Evolutionary conservation across 2,113 vertebrate genomes (phyloP), one percentile per base, ranked within the genome.

Genomic region (Cranoglanis bouderius): DNA sequence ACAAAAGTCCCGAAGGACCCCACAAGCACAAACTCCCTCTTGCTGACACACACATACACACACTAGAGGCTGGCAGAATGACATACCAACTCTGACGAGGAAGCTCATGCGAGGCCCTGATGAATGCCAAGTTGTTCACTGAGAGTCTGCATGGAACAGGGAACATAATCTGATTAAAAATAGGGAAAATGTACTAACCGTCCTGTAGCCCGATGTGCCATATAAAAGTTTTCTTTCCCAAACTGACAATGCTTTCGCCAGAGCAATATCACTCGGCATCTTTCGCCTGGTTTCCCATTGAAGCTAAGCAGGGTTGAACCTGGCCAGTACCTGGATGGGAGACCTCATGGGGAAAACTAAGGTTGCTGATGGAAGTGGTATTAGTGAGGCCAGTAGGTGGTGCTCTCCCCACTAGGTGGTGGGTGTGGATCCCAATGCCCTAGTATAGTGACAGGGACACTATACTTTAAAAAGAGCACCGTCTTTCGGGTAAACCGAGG

Each of bases 1-100:
- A 92, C 87, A 88, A 89, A 88, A 74, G 70, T 85, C 89, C 89
- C 49, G 14, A 40, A 89, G 87, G 90, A 90, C 87, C 89, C 40
- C 89, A 89, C 86, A 91, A 86, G 88, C 86, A 86, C 82, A 85
- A 86, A 90, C 84, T 65, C 35, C 80, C 55, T 72, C 70, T 53
- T 65, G 19, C 85, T n/a, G 21, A n/a, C 86, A 67, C 59, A 51
- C 12, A 51, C 49, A 40, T 35, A 88, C 81, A 88, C 55, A 59
- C 35, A 35, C n/a, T 8, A 49, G 72, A 51, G 80, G 8, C 77
- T 43, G n/a, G 51, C 81, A 91, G 74, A 82, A 43, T 72, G 65
- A 84, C 63, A 89, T 84, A 72, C 67, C 49, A 32, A 63, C 51
- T 82, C 84, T 74, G 49, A 77, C 14, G 80, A 63, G 72, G 49